phyloP scores from a whole-genome alignment of 2,113 vertebrate genomes.

The Mesitornis unicolor region DNA sequence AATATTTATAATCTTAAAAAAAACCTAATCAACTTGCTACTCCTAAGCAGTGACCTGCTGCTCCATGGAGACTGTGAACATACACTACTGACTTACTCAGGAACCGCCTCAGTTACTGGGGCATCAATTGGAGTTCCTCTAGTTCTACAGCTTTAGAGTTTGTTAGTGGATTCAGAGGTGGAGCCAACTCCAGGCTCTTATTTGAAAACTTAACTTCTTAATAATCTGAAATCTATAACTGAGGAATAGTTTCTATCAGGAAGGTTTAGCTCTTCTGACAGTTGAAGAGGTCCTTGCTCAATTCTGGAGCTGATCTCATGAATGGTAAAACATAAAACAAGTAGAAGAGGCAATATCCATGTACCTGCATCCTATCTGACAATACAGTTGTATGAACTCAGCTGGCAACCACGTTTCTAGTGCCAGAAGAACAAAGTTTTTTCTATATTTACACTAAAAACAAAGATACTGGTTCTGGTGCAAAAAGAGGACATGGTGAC shows the following conservation, averaged over 20 bases:
- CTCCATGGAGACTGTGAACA: not conserved
- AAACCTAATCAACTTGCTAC: not conserved
- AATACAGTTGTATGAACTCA: not conserved
- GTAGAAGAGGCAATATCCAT: not conserved
- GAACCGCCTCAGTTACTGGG: not conserved
- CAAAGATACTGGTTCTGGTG: not conserved
- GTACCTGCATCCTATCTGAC: not conserved
- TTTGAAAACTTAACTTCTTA: not conserved
- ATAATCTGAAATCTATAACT: not conserved
- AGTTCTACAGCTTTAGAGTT: not conserved
- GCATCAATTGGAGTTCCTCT: not conserved
- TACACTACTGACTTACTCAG: not conserved
- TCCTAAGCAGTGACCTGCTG: not conserved
- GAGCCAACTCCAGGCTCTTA: not conserved
- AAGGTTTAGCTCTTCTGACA: not conserved
- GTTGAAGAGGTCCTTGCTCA: not conserved
- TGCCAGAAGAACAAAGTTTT: not conserved
- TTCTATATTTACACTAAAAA: accelerated
- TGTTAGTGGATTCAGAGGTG: not conserved
- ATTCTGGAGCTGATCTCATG: not conserved
- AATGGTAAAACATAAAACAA: not conserved
- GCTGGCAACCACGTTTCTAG: not conserved
- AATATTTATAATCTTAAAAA: not conserved
- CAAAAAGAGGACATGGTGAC: not conserved
- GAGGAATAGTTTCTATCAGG: not conserved